Evolutionary conservation across 1,140 invertebrate genomes (phyloP), one percentile per base, ranked within the genome.

Genomic region (Pygmarrhopalites habei): DNA sequence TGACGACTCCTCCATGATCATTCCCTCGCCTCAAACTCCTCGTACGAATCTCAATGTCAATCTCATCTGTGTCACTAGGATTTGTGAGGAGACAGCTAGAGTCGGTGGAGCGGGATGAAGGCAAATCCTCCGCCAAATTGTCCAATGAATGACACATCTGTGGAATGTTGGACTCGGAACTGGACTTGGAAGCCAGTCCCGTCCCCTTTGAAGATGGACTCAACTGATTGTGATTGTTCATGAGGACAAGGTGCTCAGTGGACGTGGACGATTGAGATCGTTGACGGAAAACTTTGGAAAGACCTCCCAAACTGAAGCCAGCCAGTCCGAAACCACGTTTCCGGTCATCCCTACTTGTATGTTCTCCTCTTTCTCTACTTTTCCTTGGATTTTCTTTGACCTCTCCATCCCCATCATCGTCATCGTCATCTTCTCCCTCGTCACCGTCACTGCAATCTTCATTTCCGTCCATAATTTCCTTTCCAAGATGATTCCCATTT

Each of bases 141-240:
- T 66, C 68, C 39, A 67, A 41, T 17, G 63, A 67, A 58, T 67
- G 65, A 57, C 69, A 70, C 60, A 67, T 65, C n/a, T n/a, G n/a
- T 0, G 66, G 63, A 60, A 70, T 70, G 32, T 70, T 70, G 1
- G 65, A 67, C 39, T 70, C 69, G 15, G 69, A 70, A 21, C 69
- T 70, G 17, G 69, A 70, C 53, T 70, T 70, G 41, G 58, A 64
- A 5, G 15, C 32, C 21, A 62, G 17, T 15, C 59, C 47, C 4
- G 19, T 56, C 26, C 39, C 25, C n/a, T 49, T 43, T 35, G 51
- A 46, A 15, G 26, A 25, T n/a, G 35, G 23, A 14, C 4, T 25
- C 17, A 60, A 29, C 30, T 64, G 62, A 25, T 64, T 64, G 21
- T 64, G 62, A 25, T 64, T 64, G 21, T 59, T 59, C 47, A 60